Conservation (phyloP, 2,113 vertebrate species). For the Dipodomys spectabilis region DNA sequence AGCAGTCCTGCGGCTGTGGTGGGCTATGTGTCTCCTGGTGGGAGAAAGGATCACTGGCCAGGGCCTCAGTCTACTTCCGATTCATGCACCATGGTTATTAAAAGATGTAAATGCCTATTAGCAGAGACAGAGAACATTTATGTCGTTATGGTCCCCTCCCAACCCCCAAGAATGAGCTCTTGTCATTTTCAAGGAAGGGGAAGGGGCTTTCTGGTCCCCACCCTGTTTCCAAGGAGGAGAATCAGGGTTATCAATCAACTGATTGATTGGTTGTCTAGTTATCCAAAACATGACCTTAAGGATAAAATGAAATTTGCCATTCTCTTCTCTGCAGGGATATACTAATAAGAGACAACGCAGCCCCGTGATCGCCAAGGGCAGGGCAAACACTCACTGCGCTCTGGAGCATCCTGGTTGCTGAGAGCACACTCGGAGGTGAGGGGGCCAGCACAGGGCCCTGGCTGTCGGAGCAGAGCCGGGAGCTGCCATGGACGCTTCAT, state of each 20-base stretch:
- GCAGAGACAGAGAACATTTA: background rate
- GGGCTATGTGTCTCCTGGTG: background rate
- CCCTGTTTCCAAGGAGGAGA: slow-evolving; percentile 29
- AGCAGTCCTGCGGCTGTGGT: background rate
- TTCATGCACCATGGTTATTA: background rate
- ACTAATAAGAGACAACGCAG: slow-evolving; percentile 59
- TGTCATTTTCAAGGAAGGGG: background rate
- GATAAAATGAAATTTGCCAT: slow-evolving; percentile 75
- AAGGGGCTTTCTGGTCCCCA: slow-evolving; percentile 26
- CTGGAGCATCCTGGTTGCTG: slow-evolving; percentile 34
- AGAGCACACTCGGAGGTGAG: slow-evolving; percentile 46
- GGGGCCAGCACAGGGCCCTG: background rate
- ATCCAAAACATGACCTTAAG: slow-evolving; percentile 82
- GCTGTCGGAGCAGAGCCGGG: slow-evolving; percentile 12
- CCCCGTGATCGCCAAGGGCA: slow-evolving; percentile 51
- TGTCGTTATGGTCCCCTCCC: background rate
- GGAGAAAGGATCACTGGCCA: rapidly evolving
- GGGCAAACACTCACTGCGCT: slow-evolving; percentile 72
- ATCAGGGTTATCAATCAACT: slow-evolving; percentile 68
- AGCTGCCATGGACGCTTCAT: background rate
- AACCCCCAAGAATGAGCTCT: background rate
- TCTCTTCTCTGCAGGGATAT: slow-evolving; percentile 70
- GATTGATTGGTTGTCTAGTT: slow-evolving; percentile 80
- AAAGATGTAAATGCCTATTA: background rate
- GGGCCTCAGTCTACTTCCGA: background rate